Evolutionary conservation across 2,797 vertebrate species (phyloP).

Genomic region (Malacoctenus gilli): DNA sequence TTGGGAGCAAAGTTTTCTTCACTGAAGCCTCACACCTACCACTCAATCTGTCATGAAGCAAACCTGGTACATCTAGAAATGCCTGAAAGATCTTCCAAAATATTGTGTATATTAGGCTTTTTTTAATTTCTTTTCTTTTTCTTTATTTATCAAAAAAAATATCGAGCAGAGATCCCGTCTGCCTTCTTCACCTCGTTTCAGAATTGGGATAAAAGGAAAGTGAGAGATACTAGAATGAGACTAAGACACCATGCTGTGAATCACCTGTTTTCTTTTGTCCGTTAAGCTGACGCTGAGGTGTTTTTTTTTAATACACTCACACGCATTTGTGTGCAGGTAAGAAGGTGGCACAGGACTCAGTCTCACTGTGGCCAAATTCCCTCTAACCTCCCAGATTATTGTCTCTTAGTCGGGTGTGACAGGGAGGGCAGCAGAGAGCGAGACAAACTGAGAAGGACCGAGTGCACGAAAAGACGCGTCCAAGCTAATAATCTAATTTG

Average conservation of each 20-base stretch:
- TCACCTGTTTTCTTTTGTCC: slow-evolving; percentile 26
- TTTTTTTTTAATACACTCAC: slow-evolving; percentile 9
- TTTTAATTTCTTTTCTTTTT: no score
- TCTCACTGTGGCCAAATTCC: slow-evolving; percentile 25
- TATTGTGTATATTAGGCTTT: background rate
- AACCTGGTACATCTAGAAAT: slow-evolving; percentile 12
- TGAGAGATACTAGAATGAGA: slow-evolving; percentile 13
- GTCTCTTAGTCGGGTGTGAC: slow-evolving; percentile 53
- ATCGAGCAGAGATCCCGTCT: slow-evolving; percentile 4
- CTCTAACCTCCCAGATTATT: slow-evolving; percentile 45
- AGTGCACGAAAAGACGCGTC: slow-evolving; percentile 54
- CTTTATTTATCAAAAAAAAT: no score
- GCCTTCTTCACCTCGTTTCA: slow-evolving; percentile 3
- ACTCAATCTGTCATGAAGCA: slow-evolving; percentile 12
- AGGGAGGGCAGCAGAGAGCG: slow-evolving; percentile 20
- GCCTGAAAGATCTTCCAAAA: background rate
- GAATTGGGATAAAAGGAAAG: slow-evolving; percentile 23
- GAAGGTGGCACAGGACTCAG: slow-evolving; percentile 45
- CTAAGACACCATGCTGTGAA: slow-evolving; percentile 26
- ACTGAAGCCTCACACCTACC: background rate
- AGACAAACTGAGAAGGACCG: slow-evolving; percentile 42
- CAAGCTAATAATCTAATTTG: slow-evolving; percentile 63
- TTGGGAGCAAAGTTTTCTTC: slow-evolving; percentile 7
- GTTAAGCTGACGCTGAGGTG: slow-evolving; percentile 11
- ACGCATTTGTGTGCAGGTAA: slow-evolving; percentile 25